Conservation (phyloP, 2,797 vertebrate genomes). For the Tragelaphus oryx region DNA sequence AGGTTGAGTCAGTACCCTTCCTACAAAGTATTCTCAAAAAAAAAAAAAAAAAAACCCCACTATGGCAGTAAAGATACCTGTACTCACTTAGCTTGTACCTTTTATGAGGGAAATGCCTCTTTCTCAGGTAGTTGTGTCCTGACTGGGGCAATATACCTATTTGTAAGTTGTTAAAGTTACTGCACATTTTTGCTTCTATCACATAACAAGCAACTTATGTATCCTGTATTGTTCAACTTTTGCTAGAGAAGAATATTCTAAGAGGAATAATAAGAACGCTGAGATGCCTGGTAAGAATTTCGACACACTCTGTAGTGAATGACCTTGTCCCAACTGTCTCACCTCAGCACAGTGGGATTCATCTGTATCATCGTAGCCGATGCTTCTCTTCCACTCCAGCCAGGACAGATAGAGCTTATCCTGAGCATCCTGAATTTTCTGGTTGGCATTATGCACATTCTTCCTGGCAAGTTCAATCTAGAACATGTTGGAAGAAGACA, state of each 20-base stretch:
- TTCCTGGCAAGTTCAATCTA: conserved; percentile 91
- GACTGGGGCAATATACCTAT: background rate
- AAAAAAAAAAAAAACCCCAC: background rate
- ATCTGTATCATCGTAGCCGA: conserved; percentile 76
- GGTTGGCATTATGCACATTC: conserved; percentile 88
- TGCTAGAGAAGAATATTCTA: background rate
- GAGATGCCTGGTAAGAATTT: background rate
- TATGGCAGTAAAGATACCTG: background rate
- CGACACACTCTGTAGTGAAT: background rate
- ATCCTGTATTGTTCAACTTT: background rate
- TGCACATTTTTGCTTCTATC: background rate
- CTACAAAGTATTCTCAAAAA: no score
- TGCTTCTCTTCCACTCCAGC: conserved; percentile 85
- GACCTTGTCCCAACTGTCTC: background rate
- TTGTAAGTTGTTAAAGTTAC: background rate
- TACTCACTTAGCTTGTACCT: background rate
- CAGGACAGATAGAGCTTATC: conserved; percentile 84
- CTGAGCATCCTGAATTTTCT: conserved; percentile 85
- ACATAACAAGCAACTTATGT: background rate
- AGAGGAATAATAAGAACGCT: background rate
- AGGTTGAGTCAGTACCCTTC: no score
- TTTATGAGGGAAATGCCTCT: background rate
- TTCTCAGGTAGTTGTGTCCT: background rate
- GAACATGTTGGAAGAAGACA: conserved; percentile 61
- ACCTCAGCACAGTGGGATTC: conserved; percentile 80